Conservation (phyloP, 2,797 vertebrate species). For the Gobio occitaniae region DNA sequence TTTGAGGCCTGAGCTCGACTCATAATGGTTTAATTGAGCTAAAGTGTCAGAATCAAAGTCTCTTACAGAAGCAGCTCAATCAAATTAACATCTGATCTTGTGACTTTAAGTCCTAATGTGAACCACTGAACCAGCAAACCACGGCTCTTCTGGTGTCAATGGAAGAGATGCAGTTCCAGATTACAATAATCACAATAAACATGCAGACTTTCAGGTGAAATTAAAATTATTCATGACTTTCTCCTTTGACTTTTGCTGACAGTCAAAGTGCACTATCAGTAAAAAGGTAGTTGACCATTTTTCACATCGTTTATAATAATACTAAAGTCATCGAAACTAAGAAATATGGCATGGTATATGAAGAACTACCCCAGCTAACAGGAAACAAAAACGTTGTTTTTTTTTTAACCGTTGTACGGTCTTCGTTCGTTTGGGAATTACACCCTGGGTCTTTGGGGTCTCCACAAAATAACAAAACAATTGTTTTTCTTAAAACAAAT, state of each 20-base stretch:
- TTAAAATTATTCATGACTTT: background rate
- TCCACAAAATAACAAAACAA: too few relatives aligned
- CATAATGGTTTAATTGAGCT: slow-evolving; percentile 37
- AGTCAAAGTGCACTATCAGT: background rate
- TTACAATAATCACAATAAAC: background rate
- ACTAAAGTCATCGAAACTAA: background rate
- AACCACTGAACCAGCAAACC: background rate
- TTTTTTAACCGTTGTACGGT: too few relatives aligned
- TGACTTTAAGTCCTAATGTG: background rate
- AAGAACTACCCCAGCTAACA: too few relatives aligned
- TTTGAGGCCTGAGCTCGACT: background rate
- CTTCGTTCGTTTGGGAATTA: too few relatives aligned
- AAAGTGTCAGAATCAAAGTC: slow-evolving; percentile 19
- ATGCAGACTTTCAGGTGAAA: background rate
- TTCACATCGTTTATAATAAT: background rate
- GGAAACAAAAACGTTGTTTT: too few relatives aligned
- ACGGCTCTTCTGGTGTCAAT: background rate
- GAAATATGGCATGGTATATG: background rate
- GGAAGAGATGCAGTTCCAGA: background rate
- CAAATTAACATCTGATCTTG: background rate
- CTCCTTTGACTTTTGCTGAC: background rate
- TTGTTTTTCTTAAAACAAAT: too few relatives aligned
- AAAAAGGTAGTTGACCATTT: background rate
- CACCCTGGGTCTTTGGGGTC: too few relatives aligned
- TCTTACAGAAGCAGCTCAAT: slow-evolving; percentile 11